These are phyloP conservation scores for Conus betulinus DNA, from an alignment of 1,140 invertebrate species.

Conservation along the genomic window DNA sequence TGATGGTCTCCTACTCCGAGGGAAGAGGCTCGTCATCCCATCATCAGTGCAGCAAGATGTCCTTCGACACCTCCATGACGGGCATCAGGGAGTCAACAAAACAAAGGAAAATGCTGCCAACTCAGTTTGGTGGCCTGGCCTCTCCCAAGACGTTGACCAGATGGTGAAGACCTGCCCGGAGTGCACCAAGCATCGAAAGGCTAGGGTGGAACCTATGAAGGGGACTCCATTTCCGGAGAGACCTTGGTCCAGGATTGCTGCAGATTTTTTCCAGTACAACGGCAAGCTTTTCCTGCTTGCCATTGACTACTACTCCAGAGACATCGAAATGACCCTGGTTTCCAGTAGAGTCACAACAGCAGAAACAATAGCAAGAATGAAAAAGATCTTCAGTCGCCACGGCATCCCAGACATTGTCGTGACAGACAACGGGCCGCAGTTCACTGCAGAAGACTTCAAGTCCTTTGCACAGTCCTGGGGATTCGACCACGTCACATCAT, in stretches of 20 bases:
- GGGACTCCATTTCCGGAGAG: slow-evolving; percentile 33
- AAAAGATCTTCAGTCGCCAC: slow-evolving; percentile 50
- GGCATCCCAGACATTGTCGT: slow-evolving; percentile 45
- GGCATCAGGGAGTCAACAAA: slow-evolving; percentile 42
- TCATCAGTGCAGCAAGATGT: slow-evolving; percentile 16
- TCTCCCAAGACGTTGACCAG: slow-evolving; percentile 26
- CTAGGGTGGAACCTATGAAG: slow-evolving; percentile 38
- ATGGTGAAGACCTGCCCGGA: slow-evolving; percentile 37
- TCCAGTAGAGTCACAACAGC: not conserved
- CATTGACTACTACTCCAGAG: slow-evolving; percentile 51
- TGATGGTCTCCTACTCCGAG: not conserved
- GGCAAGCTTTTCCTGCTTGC: slow-evolving; percentile 45
- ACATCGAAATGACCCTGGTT: slow-evolving; percentile 28
- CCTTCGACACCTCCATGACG: slow-evolving; percentile 36
- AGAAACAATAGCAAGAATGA: slow-evolving; percentile 21
- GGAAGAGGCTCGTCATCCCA: slow-evolving; percentile 44
- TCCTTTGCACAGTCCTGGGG: no score
- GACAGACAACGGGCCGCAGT: no score
- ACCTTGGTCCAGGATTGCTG: slow-evolving; percentile 40
- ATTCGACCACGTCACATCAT: no score
- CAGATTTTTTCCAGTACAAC: slow-evolving; percentile 38
- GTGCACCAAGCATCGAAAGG: slow-evolving; percentile 35
- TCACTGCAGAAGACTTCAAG: no score
- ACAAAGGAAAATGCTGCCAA: slow-evolving; percentile 7
- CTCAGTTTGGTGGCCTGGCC: slow-evolving; percentile 34